These are phyloP conservation scores for Seira ritae DNA, from an alignment of 2,888 invertebrate species.

Conservation along the genomic window DNA sequence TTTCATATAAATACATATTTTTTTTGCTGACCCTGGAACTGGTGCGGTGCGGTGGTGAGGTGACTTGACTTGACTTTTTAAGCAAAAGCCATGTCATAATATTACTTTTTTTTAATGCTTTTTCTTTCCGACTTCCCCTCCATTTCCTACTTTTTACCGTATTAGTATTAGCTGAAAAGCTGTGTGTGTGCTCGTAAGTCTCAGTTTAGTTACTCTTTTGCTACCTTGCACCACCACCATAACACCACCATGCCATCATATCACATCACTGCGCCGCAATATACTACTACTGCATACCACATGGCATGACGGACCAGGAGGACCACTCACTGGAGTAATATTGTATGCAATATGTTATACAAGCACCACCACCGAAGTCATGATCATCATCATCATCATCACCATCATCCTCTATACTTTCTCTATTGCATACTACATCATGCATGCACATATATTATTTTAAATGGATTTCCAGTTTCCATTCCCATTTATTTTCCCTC, in stretches of 20 bases:
- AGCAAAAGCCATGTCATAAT: slow-evolving; percentile 13
- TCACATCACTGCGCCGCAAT: too few species aligned
- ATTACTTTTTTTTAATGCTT: slow-evolving; percentile 51
- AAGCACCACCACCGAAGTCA: slow-evolving; percentile 10
- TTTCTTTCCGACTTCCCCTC: slow-evolving; percentile 61
- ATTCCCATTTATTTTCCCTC: slow-evolving; percentile 35
- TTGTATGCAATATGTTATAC: slow-evolving; percentile 25
- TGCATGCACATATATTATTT: slow-evolving; percentile 52
- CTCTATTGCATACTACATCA: slow-evolving; percentile 31
- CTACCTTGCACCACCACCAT: slow-evolving; percentile 13
- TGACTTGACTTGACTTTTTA: slow-evolving; percentile 10
- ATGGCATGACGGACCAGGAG: neutral
- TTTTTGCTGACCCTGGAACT: too few species aligned
- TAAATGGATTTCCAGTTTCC: slow-evolving; percentile 54
- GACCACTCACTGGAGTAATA: slow-evolving; percentile 27
- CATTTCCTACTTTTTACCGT: slow-evolving; percentile 51
- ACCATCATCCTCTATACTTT: slow-evolving; percentile 19
- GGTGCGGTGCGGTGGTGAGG: neutral
- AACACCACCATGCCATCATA: too few species aligned
- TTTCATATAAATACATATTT: too few species aligned
- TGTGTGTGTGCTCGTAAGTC: neutral
- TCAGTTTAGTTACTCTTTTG: too few species aligned
- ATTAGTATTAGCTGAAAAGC: slow-evolving; percentile 2
- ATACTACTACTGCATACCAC: too few species aligned
- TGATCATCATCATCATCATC: slow-evolving; percentile 13